Evolutionary conservation across 2,113 vertebrate species (phyloP), one percentile per base, ranked within the genome.

Genomic region (Opisthocomus hoazin): DNA sequence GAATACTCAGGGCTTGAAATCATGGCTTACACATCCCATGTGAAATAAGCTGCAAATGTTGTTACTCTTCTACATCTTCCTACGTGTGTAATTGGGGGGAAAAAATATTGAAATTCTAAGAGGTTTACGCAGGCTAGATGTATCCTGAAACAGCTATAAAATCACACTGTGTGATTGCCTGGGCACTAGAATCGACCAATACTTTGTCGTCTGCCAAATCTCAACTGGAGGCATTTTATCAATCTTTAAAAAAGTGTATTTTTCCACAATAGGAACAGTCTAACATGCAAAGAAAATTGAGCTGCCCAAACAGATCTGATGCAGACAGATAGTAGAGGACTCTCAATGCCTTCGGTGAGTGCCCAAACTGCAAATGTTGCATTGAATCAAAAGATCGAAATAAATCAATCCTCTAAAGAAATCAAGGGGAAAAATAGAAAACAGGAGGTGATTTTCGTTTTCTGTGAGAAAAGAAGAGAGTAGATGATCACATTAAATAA

Each of bases 11-110:
- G 58, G 19, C 36, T 60, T 75, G 29, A 92, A 75, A 84, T 46
- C 0, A 0, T 29, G 19, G 15, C 19, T 70, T 79, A 32, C 26
- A n/a, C 1, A 2, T 3, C 32, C 36, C 18, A 3, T 12, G 4
- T 41, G 41, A 75, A 75, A 60, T 45, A 83, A 83, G 23, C 20
- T 37, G 36, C 26, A 94, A 87, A 56, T 34, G 12, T 23, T 57
- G 27, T 69, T 48, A 65, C 2, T 21, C 18, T 11, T 63, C 24
- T 54, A 60, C 16, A 50, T 27, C 20, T 63, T 84, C 51, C 57
- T 34, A 1, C 17, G 6, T n/a, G 27, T 24, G 9, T 63, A 57
- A 63, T 21, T 1, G 6, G 4, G 4, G 29, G 5, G 3, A 12
- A 6, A 15, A 10, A 15, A 57, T n/a, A n/a, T n/a, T n/a, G n/a